Base-by-base conservation (phyloP, 2,113 vertebrate species). In the Apaloderma vittatum region DNA sequence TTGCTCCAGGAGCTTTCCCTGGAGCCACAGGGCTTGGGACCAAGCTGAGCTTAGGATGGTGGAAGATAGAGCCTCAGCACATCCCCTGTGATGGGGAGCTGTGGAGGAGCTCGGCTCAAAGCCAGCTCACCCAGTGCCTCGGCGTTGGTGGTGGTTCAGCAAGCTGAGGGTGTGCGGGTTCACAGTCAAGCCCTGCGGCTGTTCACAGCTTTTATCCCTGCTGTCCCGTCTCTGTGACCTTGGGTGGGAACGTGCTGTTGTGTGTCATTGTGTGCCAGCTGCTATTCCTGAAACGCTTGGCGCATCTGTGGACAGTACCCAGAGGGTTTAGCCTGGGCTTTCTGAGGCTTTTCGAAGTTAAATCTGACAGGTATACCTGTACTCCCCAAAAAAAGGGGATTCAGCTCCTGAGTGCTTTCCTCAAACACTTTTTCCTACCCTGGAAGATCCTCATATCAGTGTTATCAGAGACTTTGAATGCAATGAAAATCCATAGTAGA, bases 21-120 rank as follows among this genome's bases (percentile, higher is more conserved):
- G 65, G 73, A 51, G 29, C 11, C 18, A 3, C 45, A 20, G 26
- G 54, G 7, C 58, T 77, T 46, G 43, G 18, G 45, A 11, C 26
- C 29, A 36, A 14, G 54, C 70, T 34, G 65, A 75, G 32, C 11
- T 20, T 0, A 5, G n/a, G 29, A 4, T 52, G 62, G 32, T 52
- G 36, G 34, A 63, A 15, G 73, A 20, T 49, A 40, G n/a, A 70
- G 43, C 37, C 32, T 55, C 12, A 24, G 27, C 3, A 0, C 66
- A 43, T 65, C 12, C 46, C 12, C 46, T 0, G 0, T 0, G 8
- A 10, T 58, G n/a, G 55, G 55, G 9, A 67, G 23, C 16, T 0
- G 0, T 48, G 57, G 57, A 85, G 30, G 37, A 54, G 12, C 55
- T 29, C 26, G 29, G 8, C 40, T 30, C 40, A 26, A 57, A 77